Conservation (phyloP, 1,140 invertebrate genomes). For the Conopomorpha cramerella region DNA sequence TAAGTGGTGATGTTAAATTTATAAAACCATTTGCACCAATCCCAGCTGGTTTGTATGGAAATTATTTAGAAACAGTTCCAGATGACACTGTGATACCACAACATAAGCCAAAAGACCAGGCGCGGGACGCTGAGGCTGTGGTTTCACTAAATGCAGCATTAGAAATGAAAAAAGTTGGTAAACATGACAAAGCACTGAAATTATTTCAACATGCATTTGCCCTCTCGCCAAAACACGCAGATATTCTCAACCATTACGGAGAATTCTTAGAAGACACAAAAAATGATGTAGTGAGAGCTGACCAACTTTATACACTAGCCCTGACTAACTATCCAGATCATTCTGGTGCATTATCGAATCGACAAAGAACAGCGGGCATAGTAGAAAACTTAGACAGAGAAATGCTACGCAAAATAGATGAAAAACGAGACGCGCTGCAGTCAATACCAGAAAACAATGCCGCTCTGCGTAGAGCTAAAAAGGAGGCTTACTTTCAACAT, state of each 20-base stretch:
- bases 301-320: conserved; percentile 85
- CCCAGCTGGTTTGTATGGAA: conserved; percentile 41
- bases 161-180: conserved; percentile 81
- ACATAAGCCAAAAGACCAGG: conserved; percentile 20
- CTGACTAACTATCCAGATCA: conserved; percentile 84
- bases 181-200: conserved; percentile 84
- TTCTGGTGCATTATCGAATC: conserved; percentile 77
- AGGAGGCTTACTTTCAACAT: conserved; percentile 93
- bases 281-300: conserved; percentile 86
- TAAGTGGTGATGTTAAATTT: conserved; percentile 35
- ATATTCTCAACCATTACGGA: conserved; percentile 90
- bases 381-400: conserved; percentile 89
- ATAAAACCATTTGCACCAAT: conserved; percentile 45
- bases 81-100: conserved; percentile 16
- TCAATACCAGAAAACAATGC: conserved; percentile 79
- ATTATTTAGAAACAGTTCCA: conserved; percentile 28
- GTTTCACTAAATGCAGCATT: conserved; percentile 81
- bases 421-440: conserved; percentile 81
- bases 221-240: conserved; percentile 88
- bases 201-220: conserved; percentile 90
- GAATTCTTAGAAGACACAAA: conserved; percentile 89
- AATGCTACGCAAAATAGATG: conserved; percentile 80
- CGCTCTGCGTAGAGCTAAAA: conserved; percentile 84
- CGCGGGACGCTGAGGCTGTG: conserved; percentile 73
- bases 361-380: conserved; percentile 81